These are phyloP conservation scores for Lytechinus variegatus DNA, from an alignment of 35 echinoderm and acorn worm genomes.

Conservation along the genomic window DNA sequence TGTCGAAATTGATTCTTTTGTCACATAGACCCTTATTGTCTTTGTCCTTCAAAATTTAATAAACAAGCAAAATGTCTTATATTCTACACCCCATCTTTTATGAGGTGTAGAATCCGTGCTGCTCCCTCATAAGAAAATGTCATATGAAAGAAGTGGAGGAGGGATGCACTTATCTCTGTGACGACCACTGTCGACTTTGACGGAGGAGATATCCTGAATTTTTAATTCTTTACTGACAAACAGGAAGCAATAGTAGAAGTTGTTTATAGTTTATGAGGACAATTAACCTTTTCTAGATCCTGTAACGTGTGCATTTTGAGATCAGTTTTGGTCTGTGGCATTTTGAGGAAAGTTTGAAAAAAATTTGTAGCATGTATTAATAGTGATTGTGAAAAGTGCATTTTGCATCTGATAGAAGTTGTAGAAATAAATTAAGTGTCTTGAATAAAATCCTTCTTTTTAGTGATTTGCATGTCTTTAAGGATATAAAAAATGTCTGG, in stretches of 20 bases:
- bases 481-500: too few species aligned
- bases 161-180: neutral
- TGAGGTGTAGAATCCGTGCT: too few species aligned
- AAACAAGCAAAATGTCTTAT: too few species aligned
- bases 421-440: neutral
- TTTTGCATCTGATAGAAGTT: neutral
- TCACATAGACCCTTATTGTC: too few species aligned
- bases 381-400: neutral
- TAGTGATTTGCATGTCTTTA: too few species aligned
- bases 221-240: neutral
- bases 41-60: too few species aligned
- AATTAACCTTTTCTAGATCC: neutral
- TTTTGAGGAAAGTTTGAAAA: neutral
- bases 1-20: too few species aligned
- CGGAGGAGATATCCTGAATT: neutral
- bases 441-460: neutral
- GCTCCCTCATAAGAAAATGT: too few species aligned
- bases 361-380: neutral
- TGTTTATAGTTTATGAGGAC: neutral
- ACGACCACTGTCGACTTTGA: neutral
- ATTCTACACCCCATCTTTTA: too few species aligned
- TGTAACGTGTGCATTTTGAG: neutral
- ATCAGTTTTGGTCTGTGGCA: neutral
- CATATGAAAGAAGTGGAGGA: too few species aligned
- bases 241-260: neutral